Evolutionary conservation across 2,888 invertebrate genomes (phyloP), one percentile per base, ranked within the genome.

Genomic region (Osedax frankpressi): DNA sequence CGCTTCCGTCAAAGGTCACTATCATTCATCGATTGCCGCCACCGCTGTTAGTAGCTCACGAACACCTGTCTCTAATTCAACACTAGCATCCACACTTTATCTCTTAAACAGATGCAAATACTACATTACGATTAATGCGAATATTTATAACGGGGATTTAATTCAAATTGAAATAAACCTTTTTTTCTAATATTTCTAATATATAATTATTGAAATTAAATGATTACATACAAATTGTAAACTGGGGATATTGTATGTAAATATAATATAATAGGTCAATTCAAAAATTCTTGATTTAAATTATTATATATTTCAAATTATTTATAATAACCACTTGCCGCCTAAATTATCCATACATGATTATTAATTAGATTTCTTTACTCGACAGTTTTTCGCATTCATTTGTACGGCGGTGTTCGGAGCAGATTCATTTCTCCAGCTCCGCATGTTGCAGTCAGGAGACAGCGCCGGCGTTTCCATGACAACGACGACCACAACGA

Each of bases 321-420:
- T n/a, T n/a, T n/a, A n/a, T n/a, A n/a, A n/a, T n/a, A n/a, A n/a
- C n/a, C n/a, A n/a, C n/a, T n/a, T n/a, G n/a, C n/a, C n/a, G n/a
- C n/a, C n/a, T n/a, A n/a, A n/a, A n/a, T n/a, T n/a, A n/a, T n/a
- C n/a, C n/a, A n/a, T n/a, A n/a, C n/a, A n/a, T n/a, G n/a, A n/a
- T n/a, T n/a, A n/a, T n/a, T n/a, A n/a, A n/a, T n/a, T n/a, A n/a
- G n/a, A n/a, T n/a, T n/a, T n/a, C n/a, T n/a, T n/a, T n/a, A n/a
- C n/a, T n/a, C n/a, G n/a, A n/a, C 79, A 83, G 83, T 78, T 83
- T 74, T 83, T 83, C 77, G 79, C 80, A 2, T 81, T 82, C 75
- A 78, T 79, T 3, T 80, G 81, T 0, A 77, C 81, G n/a, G 78
- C 78, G 0, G 79, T 80, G 28, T 80, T 80, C 60, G 78, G 77